Percentiles rank a stretch among this genome's conserved stretches.
These are phyloP conservation scores for Macrophya alboannulata DNA, from an alignment of 2,888 invertebrate species.

Conservation along the genomic window DNA sequence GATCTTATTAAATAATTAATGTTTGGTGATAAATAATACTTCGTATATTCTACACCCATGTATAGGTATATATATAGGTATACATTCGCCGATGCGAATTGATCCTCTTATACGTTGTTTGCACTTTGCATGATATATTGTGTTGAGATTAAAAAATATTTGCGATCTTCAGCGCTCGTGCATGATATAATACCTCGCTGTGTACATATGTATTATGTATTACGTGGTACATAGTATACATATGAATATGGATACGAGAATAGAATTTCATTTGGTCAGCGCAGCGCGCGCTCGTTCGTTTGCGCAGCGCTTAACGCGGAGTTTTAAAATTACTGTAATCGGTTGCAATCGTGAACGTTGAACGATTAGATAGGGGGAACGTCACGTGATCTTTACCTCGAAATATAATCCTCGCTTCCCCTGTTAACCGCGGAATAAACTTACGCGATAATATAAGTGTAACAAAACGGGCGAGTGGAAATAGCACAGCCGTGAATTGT, in stretches of 20 bases:
- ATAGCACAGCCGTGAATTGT: not conserved
- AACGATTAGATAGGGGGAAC: not conserved
- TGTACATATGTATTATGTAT: not conserved
- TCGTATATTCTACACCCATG: not conserved
- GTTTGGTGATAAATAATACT: not conserved
- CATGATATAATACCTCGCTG: not conserved
- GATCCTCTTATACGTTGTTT: not conserved
- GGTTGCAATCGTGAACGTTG: not conserved
- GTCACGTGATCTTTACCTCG: not conserved
- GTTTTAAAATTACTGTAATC: constrained; percentile 1
- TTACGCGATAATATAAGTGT: not conserved
- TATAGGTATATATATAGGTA: not conserved
- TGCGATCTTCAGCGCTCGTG: not conserved
- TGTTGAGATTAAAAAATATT: not conserved
- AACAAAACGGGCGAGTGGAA: not conserved
- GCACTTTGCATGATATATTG: not conserved
- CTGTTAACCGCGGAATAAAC: not conserved
- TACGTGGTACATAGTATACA: not conserved
- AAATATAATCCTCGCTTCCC: not conserved
- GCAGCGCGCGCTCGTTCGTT: not conserved
- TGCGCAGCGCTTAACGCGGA: not conserved
- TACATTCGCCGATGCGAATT: not conserved
- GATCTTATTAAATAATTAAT: constrained; percentile 17
- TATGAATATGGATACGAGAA: not conserved
- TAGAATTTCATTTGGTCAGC: not conserved